These are phyloP conservation scores for Regulus satrapa DNA, from an alignment of 2,113 vertebrate species.

Conservation along the genomic window DNA sequence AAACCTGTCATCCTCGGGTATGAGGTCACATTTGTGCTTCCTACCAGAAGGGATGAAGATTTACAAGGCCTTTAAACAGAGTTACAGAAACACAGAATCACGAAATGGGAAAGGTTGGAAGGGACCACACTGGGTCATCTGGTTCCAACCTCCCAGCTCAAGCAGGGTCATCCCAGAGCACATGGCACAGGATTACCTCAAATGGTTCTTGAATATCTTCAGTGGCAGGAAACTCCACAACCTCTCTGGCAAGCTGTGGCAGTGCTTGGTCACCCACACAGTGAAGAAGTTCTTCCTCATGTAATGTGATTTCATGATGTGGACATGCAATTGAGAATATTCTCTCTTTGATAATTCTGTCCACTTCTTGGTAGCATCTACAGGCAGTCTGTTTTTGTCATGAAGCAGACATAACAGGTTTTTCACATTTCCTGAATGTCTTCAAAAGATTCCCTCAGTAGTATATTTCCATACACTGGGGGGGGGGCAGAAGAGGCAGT, in stretches of 20 bases:
- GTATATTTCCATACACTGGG: not conserved
- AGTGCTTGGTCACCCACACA: not conserved
- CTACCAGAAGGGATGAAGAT: not conserved
- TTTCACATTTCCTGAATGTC: not conserved
- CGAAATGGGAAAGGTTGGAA: not conserved
- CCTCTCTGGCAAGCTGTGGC: not conserved
- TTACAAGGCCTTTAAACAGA: not conserved
- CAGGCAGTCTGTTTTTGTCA: not conserved
- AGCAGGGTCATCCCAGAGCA: not conserved
- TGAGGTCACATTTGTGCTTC: not conserved
- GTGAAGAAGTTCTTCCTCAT: not conserved
- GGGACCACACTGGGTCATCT: not conserved
- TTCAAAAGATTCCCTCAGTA: not conserved
- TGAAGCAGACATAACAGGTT: not conserved
- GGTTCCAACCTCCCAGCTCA: not conserved
- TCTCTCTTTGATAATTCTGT: not conserved
- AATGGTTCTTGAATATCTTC: not conserved
- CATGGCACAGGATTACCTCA: not conserved
- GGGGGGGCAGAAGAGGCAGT: not conserved
- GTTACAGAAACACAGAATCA: not conserved
- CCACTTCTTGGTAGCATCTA: not conserved
- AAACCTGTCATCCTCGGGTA: not conserved
- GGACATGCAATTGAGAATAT: not conserved
- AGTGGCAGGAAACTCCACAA: not conserved
- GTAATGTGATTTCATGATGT: not conserved